These are phyloP conservation scores for Thereva unica DNA, from an alignment of 2,888 invertebrate species.

Conservation along the genomic window DNA sequence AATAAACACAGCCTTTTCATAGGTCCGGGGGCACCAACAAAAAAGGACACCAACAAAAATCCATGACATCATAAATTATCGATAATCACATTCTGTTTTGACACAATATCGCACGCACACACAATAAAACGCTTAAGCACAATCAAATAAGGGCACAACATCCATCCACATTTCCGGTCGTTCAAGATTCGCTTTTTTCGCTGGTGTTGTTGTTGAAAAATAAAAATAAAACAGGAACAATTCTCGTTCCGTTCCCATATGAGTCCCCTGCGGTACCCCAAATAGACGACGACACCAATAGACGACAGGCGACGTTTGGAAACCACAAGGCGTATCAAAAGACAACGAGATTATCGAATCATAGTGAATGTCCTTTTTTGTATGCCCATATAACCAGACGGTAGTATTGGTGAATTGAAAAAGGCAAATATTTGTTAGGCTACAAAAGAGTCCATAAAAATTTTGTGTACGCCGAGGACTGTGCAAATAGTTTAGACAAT, in stretches of 20 bases:
- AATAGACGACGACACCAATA: neutral
- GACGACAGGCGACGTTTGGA: too few species aligned
- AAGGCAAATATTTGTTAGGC: neutral
- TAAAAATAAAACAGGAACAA: slow-evolving; percentile 9
- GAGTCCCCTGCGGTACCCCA: slow-evolving; percentile 33
- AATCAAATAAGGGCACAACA: neutral
- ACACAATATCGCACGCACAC: slow-evolving; percentile 48
- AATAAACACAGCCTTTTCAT: neutral
- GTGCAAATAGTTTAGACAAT: neutral
- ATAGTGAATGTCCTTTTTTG: neutral
- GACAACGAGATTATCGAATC: slow-evolving; percentile 9
- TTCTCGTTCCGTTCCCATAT: slow-evolving; percentile 22
- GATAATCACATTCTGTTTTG: slow-evolving; percentile 58
- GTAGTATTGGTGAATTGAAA: neutral
- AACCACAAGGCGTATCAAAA: neutral
- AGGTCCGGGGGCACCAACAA: neutral
- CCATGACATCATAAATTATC: slow-evolving; percentile 58
- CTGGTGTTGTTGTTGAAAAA: too few species aligned
- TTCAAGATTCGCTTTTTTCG: neutral
- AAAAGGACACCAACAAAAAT: slow-evolving; percentile 41
- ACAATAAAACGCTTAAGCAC: too few species aligned
- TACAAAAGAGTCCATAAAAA: slow-evolving; percentile 4
- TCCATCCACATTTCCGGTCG: neutral
- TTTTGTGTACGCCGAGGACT: neutral
- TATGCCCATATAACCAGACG: neutral